Base-by-base conservation (phyloP, 2,888 invertebrate genomes). In the Crioceris asparagi region DNA sequence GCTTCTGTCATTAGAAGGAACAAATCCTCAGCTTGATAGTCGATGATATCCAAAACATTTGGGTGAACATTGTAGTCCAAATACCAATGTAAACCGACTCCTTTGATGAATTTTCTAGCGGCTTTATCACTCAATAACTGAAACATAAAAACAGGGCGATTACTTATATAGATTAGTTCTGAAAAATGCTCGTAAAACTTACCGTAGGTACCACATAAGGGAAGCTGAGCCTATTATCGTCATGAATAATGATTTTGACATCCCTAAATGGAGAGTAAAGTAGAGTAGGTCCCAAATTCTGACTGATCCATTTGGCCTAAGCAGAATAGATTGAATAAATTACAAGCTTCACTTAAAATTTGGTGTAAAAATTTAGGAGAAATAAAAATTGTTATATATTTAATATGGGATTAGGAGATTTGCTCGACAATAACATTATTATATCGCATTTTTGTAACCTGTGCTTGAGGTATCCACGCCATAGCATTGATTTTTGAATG, bases 61-160 rank as follows among this genome's bases (percentile, higher is more conserved):
- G 75, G 56, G 0, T 78, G 70, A 17, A 74, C 55, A 26, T 77
- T 57, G 12, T 60, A 55, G 62, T 87, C 82, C 35, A 69, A 68
- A 58, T 91, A 91, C 77, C 84, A 90, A 60, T 91, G 90, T 5
- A 86, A 64, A 0, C 77, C 82, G 17, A 84, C 68, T 2, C 86
- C 88, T 48, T 77, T 73, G 0, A 84, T 62, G 52, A 75, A 79
- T 5, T 75, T 62, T 2, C 72, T 54, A 0, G 75, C n/a, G n/a
- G n/a, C n/a, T n/a, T n/a, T n/a, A n/a, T n/a, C n/a, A n/a, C n/a
- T n/a, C n/a, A n/a, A n/a, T n/a, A n/a, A n/a, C n/a, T n/a, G n/a
- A n/a, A n/a, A n/a, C n/a, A n/a, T n/a, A n/a, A n/a, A n/a, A n/a
- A n/a, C n/a, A n/a, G n/a, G n/a, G n/a, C n/a, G n/a, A n/a, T n/a